Conservation (phyloP, 2,113 vertebrate species). For the Patagioenas fasciata region DNA sequence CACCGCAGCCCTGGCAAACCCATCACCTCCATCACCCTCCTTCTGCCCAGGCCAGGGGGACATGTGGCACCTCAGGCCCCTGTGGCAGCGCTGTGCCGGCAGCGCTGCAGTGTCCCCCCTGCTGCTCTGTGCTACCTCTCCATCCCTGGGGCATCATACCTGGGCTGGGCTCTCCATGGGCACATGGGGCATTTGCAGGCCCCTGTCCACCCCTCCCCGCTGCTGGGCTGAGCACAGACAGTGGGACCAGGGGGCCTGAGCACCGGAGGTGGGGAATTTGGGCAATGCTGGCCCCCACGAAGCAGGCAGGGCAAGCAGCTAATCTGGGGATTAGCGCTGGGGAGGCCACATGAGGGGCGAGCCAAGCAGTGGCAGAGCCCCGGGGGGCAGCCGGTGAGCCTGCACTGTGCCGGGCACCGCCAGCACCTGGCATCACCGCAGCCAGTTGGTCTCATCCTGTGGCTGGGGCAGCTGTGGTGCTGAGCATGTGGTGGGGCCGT, state of each 20-base stretch:
- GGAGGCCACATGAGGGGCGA: fast-evolving
- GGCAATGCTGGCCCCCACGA: not conserved
- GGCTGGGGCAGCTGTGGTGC: fast-evolving
- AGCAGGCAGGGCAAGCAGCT: not conserved
- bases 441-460: fast-evolving
- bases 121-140: not conserved
- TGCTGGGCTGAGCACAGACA: fast-evolving
- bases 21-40: fast-evolving
- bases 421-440: not conserved
- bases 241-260: no score
- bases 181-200: fast-evolving
- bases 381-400: fast-evolving
- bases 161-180: fast-evolving
- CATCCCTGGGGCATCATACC: fast-evolving
- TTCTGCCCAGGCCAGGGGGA: not conserved
- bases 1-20: fast-evolving
- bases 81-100: fast-evolving
- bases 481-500: fast-evolving
- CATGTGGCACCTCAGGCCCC: not conserved
- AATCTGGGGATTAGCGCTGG: not conserved
- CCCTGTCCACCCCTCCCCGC: fast-evolving
- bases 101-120: not conserved
- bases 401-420: not conserved
- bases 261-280: not conserved
- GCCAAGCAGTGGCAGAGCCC: not conserved